Percentiles rank a stretch among this genome's conserved stretches.
phyloP scores from a whole-genome alignment of 2,113 vertebrate species.

The Myiagra hebetior region DNA sequence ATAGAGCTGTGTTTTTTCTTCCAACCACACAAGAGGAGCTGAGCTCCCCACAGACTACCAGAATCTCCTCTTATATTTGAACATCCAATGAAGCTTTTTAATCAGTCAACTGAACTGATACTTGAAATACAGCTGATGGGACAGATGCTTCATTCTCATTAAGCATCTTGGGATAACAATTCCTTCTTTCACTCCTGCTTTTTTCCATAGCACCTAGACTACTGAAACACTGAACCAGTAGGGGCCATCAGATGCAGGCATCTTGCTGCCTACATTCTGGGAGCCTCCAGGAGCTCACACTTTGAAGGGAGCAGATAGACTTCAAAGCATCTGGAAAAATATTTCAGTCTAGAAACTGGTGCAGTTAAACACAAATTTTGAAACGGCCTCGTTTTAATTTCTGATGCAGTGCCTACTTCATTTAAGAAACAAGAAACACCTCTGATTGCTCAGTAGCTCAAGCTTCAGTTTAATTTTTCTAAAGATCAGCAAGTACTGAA shows the following conservation, averaged over 20 bases:
- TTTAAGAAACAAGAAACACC: not conserved
- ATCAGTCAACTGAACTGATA: not conserved
- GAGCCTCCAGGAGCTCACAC: not conserved
- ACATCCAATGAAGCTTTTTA: not conserved
- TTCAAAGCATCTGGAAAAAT: not conserved
- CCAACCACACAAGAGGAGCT: not conserved
- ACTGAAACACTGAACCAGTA: not conserved
- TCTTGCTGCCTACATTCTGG: not conserved
- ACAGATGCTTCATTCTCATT: not conserved
- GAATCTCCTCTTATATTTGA: not conserved
- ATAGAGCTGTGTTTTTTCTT: not conserved
- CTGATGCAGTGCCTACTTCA: not conserved
- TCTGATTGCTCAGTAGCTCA: not conserved
- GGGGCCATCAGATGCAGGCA: not conserved
- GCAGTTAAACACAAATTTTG: not conserved
- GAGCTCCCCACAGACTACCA: not conserved
- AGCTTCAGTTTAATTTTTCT: not conserved
- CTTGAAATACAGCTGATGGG: not conserved
- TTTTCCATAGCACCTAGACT: not conserved
- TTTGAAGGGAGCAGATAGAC: not conserved
- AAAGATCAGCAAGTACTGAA: not conserved
- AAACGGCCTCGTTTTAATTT: not conserved
- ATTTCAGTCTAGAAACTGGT: not conserved
- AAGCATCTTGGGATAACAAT: not conserved
- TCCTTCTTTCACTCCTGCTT: not conserved